Conservation (phyloP, 2,797 vertebrate species). For the Coendou prehensilis region DNA sequence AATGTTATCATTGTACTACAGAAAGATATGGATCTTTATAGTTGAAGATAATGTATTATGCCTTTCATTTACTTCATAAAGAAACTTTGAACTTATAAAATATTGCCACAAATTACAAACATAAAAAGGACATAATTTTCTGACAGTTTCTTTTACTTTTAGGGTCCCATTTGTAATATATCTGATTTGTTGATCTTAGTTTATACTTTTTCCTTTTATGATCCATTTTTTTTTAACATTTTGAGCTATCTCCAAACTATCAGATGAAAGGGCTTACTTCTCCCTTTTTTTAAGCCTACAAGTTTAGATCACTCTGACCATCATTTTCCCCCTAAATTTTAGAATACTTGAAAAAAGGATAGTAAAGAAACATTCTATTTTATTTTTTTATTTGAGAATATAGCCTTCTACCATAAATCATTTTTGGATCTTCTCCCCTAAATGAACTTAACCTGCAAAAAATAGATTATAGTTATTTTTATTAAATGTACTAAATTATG, state of each 20-base stretch:
- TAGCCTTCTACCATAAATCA: not conserved
- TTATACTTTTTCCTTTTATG: slow-evolving; percentile 2
- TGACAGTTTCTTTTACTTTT: not conserved
- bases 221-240: not conserved
- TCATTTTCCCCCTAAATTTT: not conserved
- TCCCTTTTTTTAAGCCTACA: not conserved
- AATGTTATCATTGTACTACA: not conserved
- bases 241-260: not conserved
- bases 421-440: not conserved
- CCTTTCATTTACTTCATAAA: slow-evolving; percentile 1
- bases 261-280: not conserved
- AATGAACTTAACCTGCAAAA: not conserved
- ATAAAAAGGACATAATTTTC: not conserved
- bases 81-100: not conserved
- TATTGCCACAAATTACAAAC: not conserved
- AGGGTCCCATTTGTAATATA: not conserved
- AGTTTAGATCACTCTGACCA: not conserved
- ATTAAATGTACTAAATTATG: not conserved
- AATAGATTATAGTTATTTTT: not conserved
- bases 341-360: not conserved
- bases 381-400: not conserved
- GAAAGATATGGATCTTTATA: not conserved
- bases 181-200: slow-evolving; percentile 23
- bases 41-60: not conserved
- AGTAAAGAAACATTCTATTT: not conserved